Evolutionary conservation across 35 echinoderm and acorn worm genomes (phyloP), one percentile per base, ranked within the genome.

Genomic region (Amphiura filiformis): DNA sequence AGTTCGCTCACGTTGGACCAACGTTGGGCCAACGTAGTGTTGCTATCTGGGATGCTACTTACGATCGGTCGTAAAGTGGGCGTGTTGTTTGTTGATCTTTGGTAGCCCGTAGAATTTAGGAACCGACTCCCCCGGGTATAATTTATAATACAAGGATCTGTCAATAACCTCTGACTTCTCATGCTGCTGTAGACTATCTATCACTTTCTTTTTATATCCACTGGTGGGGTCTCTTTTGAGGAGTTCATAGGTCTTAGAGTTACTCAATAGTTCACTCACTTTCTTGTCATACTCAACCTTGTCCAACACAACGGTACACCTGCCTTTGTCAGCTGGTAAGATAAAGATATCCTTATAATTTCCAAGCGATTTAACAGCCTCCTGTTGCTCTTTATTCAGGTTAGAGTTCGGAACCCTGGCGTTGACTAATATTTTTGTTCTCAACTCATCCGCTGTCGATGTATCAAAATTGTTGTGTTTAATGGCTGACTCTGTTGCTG

Each of bases 161-260:
- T 47, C 41, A 47, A 47, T 47, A 47, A 17, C 41, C 17, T 47
- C 41, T 17, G 41, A 47, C 17, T 47, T 47, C 41, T 47, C 41
- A 47, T 9, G 41, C 4, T 47, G 5, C 13, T 81, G 79, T 26
- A 37, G 75, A 77, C 3, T 11, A 23, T 81, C 79, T 23, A 81
- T 81, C 13, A 81, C 79, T 28, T 28, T 81, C 34, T 40, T 81
- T 28, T 39, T 81, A 28, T 81, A 81, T 9, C 79, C 79, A 81
- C 34, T 40, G 26, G 79, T 37, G 38, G 79, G 79, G 28, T 81
- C 79, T 28, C 79, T 9, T 40, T 81, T 81, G 32, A 81, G 38
- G 26, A 39, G 79, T 81, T 81, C 79, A 81, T 81, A 81, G 32
- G 34, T 40, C 35, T 81, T 81, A 13, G 32, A 13, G 79, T 39